phyloP scores from a whole-genome alignment of 1,140 invertebrate genomes.

The Diuraphis noxia region DNA sequence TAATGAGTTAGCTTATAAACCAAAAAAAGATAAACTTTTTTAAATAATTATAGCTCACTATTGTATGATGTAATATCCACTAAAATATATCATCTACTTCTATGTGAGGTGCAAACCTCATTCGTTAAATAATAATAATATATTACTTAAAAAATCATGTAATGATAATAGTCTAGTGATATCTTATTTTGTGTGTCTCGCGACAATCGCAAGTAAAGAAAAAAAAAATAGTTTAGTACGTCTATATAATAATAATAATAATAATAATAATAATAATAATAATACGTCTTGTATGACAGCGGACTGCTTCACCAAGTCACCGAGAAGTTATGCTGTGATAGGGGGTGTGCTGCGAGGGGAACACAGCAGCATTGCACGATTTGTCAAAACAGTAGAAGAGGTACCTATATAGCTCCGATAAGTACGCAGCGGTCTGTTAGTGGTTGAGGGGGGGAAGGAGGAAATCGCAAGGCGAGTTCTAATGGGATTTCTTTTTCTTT shows the following conservation, averaged over 20 bases:
- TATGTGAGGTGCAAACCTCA: too few species aligned
- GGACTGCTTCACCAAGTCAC: neutral
- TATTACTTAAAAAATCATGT: too few species aligned
- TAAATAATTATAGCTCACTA: too few species aligned
- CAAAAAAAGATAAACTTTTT: too few species aligned
- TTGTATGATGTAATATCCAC: too few species aligned
- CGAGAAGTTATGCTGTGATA: neutral
- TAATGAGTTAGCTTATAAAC: too few species aligned
- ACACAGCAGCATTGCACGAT: neutral
- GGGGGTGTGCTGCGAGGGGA: neutral
- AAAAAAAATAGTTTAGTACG: too few species aligned
- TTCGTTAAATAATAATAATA: too few species aligned
- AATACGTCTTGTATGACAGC: neutral
- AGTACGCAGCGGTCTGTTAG: too few species aligned
- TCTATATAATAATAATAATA: too few species aligned
- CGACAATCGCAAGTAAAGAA: neutral
- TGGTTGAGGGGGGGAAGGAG: too few species aligned
- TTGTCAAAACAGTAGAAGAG: slow-evolving; percentile 12
- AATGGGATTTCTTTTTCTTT: slow-evolving; percentile 7
- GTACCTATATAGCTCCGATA: neutral
- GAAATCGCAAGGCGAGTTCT: neutral
- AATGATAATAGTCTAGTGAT: neutral
- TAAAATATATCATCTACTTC: too few species aligned
- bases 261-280: slow-evolving; percentile 5
- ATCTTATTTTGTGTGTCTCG: neutral